Percentiles rank a stretch among this genome's conserved stretches.
Conservation (phyloP, 2,797 vertebrate species). For the Aselliscus stoliczkanus region DNA sequence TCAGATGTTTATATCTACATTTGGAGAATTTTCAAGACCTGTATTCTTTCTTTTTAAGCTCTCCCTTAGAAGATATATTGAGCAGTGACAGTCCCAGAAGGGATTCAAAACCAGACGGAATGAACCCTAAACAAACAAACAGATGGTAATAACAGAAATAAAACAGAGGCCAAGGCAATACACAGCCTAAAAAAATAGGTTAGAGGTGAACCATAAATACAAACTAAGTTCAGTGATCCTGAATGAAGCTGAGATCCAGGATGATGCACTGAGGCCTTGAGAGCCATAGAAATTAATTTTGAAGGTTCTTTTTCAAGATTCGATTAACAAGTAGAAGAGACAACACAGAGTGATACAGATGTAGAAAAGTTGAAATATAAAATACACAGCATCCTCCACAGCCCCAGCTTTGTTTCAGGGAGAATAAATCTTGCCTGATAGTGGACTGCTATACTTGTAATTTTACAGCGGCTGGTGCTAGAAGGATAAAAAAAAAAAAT, state of each 20-base stretch:
- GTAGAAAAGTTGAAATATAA: background rate
- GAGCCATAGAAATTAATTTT: background rate
- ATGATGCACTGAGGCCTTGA: background rate
- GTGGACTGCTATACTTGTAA: slow-evolving; percentile 1
- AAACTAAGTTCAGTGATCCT: background rate
- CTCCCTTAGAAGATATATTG: background rate
- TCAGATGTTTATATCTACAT: background rate
- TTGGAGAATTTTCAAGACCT: background rate
- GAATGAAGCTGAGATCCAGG: background rate
- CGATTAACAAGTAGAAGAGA: background rate
- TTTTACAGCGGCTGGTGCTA: slow-evolving; percentile 46
- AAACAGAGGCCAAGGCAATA: background rate
- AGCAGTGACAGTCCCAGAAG: background rate
- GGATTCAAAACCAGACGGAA: background rate
- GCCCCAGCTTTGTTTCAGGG: background rate
- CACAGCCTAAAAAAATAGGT: background rate
- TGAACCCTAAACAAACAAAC: background rate
- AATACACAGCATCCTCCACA: background rate
- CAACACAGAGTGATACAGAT: background rate
- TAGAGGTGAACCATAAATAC: background rate
- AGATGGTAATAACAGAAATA: background rate
- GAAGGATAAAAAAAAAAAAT: background rate
- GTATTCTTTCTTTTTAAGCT: background rate
- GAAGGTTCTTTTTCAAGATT: background rate
- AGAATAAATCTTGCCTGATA: slow-evolving; percentile 39